A percentile compares a stretch with the other conserved stretches of the same genome.
These are phyloP conservation scores for Therioaphis trifolii DNA, from an alignment of 2,888 invertebrate genomes.

Conservation along the genomic window DNA sequence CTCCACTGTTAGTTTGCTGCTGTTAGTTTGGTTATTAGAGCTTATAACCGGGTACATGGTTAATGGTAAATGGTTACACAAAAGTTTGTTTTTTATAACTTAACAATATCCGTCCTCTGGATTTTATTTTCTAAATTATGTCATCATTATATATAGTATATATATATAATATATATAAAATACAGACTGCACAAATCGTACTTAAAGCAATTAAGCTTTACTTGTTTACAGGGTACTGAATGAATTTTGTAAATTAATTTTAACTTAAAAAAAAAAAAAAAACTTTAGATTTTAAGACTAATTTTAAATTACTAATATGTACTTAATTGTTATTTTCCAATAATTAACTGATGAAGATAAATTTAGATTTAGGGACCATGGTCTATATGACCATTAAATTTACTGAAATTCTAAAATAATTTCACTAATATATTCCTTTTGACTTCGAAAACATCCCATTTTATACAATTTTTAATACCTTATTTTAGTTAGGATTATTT, in stretches of 20 bases:
- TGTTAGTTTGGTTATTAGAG: constrained; percentile 63
- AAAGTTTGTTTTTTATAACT: constrained; percentile 26
- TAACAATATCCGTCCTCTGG: constrained; percentile 56
- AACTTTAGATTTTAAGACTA: constrained; percentile 48
- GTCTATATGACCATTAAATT: not conserved
- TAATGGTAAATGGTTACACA: constrained; percentile 60
- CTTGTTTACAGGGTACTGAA: constrained; percentile 53
- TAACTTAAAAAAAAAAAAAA: too few relatives aligned
- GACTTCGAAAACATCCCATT: constrained; percentile 43
- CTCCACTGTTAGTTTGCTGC: constrained; percentile 55
- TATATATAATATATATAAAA: constrained; percentile 3
- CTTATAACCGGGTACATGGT: constrained; percentile 63
- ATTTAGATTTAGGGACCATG: constrained; percentile 19
- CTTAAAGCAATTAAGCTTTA: constrained; percentile 55
- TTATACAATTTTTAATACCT: constrained; percentile 25
- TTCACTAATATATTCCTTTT: constrained; percentile 26
- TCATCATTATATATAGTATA: not conserved
- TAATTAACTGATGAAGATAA: constrained; percentile 4
- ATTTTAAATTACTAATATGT: constrained; percentile 50
- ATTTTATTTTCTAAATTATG: constrained; percentile 31
- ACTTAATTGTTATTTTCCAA: constrained; percentile 52
- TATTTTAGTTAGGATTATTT: constrained; percentile 44
- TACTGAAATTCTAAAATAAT: constrained; percentile 15
- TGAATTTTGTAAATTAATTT: constrained; percentile 55
- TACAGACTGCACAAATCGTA: constrained; percentile 57